Conservation (phyloP, 2,888 invertebrate genomes). For the Tubulanus polymorphus region DNA sequence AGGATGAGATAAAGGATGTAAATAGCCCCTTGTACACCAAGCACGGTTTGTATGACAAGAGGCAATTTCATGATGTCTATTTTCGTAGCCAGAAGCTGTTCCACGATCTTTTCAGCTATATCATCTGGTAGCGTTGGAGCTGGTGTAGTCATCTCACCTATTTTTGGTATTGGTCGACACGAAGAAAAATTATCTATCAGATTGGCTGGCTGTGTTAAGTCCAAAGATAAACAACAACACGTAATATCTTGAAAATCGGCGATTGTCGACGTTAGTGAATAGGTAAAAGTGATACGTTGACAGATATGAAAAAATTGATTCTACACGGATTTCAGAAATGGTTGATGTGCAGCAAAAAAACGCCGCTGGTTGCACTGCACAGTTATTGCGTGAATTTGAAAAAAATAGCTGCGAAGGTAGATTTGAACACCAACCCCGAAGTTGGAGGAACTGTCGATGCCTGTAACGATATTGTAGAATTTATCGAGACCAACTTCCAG, state of each 20-base stretch:
- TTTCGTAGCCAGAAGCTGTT: background rate
- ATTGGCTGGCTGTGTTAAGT: background rate
- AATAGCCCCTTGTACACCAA: background rate
- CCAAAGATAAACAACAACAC: background rate
- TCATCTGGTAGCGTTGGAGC: background rate
- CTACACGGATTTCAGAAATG: conserved; percentile 3
- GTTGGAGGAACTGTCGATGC: background rate
- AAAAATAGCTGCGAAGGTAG: background rate
- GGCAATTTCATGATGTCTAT: background rate
- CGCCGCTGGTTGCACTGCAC: background rate
- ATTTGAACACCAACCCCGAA: background rate
- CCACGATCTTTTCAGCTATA: background rate
- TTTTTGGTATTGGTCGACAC: no score
- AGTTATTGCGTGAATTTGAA: background rate
- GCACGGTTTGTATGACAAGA: background rate
- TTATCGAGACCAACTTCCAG: background rate
- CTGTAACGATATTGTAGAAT: background rate
- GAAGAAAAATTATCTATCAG: conserved; percentile 1
- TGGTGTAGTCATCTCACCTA: no score
- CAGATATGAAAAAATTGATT: background rate
- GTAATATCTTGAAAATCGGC: background rate
- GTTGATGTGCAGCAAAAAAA: conserved; percentile 1
- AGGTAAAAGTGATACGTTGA: background rate
- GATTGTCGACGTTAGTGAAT: background rate
- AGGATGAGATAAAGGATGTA: background rate